Percentiles rank a stretch among this genome's conserved stretches.
These are phyloP conservation scores for Temnothorax curvispinosus DNA, from an alignment of 1,140 invertebrate species.

Conservation along the genomic window DNA sequence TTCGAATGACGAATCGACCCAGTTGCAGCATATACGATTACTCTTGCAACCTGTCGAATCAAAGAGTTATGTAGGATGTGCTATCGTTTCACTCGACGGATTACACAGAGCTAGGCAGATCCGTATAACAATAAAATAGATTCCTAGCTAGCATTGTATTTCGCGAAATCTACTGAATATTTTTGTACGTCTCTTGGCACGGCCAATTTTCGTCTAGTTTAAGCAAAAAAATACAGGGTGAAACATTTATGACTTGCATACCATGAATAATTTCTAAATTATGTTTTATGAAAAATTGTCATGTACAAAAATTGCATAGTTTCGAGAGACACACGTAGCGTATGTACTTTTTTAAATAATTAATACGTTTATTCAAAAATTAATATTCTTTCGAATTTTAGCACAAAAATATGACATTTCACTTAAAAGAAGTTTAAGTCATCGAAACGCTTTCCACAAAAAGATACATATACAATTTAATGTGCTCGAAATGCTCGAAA, in stretches of 20 bases:
- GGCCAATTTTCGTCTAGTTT: neutral
- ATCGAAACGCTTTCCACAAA: no score
- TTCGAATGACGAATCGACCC: conserved; percentile 14
- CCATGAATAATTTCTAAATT: neutral
- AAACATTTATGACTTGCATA: neutral
- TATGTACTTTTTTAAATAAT: neutral
- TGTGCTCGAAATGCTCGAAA: no score
- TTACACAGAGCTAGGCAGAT: conserved; percentile 22
- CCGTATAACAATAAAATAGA: conserved; percentile 28
- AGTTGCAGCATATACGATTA: conserved; percentile 32
- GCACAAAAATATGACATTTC: neutral
- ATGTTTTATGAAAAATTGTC: neutral
- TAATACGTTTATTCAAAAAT: neutral
- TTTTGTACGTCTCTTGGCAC: neutral
- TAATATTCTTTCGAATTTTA: neutral
- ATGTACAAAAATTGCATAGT: neutral
- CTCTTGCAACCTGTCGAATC: conserved; percentile 45
- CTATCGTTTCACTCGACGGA: conserved; percentile 45
- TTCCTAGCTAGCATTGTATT: neutral
- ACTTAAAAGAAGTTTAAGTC: no score
- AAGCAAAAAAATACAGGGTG: neutral
- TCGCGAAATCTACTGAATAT: conserved; percentile 19
- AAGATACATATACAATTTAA: no score
- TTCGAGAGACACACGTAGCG: neutral
- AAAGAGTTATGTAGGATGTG: conserved; percentile 32